Evolutionary conservation across 2,797 vertebrate genomes (phyloP).

Genomic region (Oophaga sylvatica): DNA sequence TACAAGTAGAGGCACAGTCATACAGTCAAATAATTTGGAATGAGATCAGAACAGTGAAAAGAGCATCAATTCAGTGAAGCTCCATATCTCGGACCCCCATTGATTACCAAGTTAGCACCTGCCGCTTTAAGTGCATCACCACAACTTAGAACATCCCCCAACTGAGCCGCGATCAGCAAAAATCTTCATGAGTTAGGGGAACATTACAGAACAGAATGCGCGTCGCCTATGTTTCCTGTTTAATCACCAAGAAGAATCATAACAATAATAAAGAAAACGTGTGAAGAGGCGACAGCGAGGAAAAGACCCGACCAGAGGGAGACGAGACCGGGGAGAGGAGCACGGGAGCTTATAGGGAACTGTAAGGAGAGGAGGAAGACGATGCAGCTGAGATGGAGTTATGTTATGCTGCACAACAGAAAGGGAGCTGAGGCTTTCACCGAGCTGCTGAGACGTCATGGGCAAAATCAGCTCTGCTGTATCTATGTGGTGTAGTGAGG

Average conservation of each 20-base stretch:
- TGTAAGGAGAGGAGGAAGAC: background rate
- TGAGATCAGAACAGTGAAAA: too few species aligned
- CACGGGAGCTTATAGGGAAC: background rate
- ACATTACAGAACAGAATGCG: background rate
- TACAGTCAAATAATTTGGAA: too few species aligned
- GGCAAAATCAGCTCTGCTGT: background rate
- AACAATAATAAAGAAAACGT: background rate
- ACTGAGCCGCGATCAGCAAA: background rate
- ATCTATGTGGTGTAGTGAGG: background rate
- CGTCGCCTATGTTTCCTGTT: slow-evolving; percentile 21
- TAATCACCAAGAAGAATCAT: background rate
- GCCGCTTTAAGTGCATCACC: background rate
- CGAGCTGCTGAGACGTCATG: background rate
- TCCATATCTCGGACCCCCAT: too few species aligned
- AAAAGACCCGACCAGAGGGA: background rate
- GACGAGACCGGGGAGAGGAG: background rate
- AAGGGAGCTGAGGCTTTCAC: too few species aligned
- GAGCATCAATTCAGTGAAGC: too few species aligned
- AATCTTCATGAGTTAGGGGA: background rate
- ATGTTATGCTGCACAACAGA: too few species aligned
- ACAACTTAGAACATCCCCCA: background rate
- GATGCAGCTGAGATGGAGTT: background rate
- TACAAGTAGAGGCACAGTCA: too few species aligned
- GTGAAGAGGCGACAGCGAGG: slow-evolving; percentile 9
- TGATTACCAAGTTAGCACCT: too few species aligned